Conservation (phyloP, 2,888 invertebrate genomes). For the Leptodirus hochenwartii region DNA sequence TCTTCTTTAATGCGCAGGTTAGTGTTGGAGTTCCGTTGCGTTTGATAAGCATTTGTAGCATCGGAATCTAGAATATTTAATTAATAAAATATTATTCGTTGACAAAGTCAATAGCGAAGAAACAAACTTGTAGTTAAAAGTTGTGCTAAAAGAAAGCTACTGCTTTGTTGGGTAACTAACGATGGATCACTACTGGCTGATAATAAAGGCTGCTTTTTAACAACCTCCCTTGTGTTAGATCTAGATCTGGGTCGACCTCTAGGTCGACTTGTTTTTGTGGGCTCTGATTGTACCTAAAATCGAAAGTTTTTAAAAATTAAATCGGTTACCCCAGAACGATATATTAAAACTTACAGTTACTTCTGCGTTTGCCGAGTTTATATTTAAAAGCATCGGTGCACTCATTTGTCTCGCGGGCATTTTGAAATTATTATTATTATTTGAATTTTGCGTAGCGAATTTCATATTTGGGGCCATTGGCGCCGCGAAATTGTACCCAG, state of each 20-base stretch:
- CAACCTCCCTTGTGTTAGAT: constrained; percentile 33
- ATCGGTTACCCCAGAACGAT: not conserved
- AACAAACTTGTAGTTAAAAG: constrained; percentile 48
- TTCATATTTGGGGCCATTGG: constrained; percentile 19
- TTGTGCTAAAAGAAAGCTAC: constrained; percentile 49
- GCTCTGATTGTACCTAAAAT: no score
- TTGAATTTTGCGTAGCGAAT: constrained; percentile 21
- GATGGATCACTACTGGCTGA: constrained; percentile 63
- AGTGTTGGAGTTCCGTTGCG: constrained; percentile 3
- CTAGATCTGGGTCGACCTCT: constrained; percentile 31
- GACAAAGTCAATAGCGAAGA: constrained; percentile 1
- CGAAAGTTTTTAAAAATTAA: no score
- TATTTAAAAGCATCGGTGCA: constrained; percentile 2
- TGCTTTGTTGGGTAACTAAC: constrained; percentile 25
- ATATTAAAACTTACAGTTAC: constrained; percentile 5
- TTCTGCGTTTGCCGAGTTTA: constrained; percentile 2
- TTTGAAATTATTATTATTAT: constrained; percentile 12
- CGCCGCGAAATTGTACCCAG: constrained; percentile 18
- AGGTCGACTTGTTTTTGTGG: constrained; percentile 10
- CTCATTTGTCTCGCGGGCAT: not conserved
- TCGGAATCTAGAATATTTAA: not conserved
- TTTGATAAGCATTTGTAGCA: constrained; percentile 3
- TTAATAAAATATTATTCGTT: no score
- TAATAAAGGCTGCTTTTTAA: constrained; percentile 40
- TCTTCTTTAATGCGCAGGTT: constrained; percentile 17